Base-by-base conservation (phyloP, 30 jellyfish, hydroid and myxozoan genomes). In the Clytia hemisphaerica region DNA sequence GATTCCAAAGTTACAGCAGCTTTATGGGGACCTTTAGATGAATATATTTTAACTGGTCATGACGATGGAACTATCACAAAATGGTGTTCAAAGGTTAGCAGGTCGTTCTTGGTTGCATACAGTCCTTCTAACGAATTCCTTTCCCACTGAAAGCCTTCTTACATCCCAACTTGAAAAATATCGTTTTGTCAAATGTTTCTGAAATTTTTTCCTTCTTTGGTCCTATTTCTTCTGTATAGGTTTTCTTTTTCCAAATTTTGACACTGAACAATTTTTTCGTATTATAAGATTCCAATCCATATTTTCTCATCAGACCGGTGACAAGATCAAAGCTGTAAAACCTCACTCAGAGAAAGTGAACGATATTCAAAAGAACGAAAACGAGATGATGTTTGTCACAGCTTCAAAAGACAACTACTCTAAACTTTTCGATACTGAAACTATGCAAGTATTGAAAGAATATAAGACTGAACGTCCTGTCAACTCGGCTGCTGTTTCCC, bases 381-480 rank as follows among this genome's bases (percentile, higher is more conserved):
- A 85, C 65, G 96, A 85, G 30, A 71, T 78, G 92, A 65, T 85
- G 92, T 78, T 77, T 47, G 75, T 85, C 31, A 68, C 96, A 15
- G 96, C 94, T 1, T 85, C 92, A n/a, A 85, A 85, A 47, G 96
- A 85, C 54, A 80, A 61, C 49, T 67, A 80, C 16, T 83, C 96
- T 0, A 85, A 85, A 88, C 83, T 87, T 2, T 87, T 78, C 71
- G 97, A 77, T 63, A 61, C 66, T 15, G 93, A 87, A 6, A 31
- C 84, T 9, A 58, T 87, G 77, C 82, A 25, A 16, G 78, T 38
- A 18, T 19, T 87, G 58, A 87, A 87, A 61, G 66, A 78, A 9
- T 87, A 78, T 83, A 87, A 87, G 55, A 87, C 97, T 4, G 97
- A 87, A 31, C 69, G 97, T 31, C 97, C 97, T 25, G 97, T 87